Percentiles rank a stretch among this genome's conserved stretches.
These are phyloP conservation scores for Alexandromys fortis DNA, from an alignment of 2,113 vertebrate genomes.

Conservation along the genomic window DNA sequence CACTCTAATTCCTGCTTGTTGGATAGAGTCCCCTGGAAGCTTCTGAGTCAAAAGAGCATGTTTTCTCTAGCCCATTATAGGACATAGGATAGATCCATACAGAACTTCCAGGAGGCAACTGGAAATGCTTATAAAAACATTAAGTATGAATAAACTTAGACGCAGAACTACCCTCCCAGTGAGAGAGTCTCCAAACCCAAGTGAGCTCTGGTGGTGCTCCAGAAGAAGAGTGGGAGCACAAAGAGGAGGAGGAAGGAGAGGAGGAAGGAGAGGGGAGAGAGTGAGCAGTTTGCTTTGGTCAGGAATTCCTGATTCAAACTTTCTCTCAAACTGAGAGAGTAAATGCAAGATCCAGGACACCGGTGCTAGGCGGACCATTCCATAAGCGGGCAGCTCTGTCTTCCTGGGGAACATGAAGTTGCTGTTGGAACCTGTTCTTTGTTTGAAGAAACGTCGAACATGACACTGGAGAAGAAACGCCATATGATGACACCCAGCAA, in stretches of 20 bases:
- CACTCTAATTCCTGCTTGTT: not conserved
- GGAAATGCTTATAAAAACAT: not conserved
- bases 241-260: not conserved
- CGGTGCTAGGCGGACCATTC: too few relatives aligned
- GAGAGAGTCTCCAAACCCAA: not conserved
- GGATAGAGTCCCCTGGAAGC: not conserved
- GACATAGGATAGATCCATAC: not conserved
- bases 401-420: not conserved
- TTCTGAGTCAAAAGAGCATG: not conserved
- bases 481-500: not conserved
- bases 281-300: not conserved
- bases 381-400: not conserved
- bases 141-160: constrained; percentile 4
- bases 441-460: not conserved
- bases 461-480: not conserved
- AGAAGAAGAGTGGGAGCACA: not conserved
- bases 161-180: not conserved
- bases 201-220: not conserved
- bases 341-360: not conserved
- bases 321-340: not conserved
- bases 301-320: not conserved
- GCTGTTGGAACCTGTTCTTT: too few relatives aligned
- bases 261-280: not conserved
- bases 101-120: not conserved
- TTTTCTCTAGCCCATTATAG: not conserved